Evolutionary conservation across 1,140 invertebrate species (phyloP).

Genomic region (Diabrotica undecimpunctata): DNA sequence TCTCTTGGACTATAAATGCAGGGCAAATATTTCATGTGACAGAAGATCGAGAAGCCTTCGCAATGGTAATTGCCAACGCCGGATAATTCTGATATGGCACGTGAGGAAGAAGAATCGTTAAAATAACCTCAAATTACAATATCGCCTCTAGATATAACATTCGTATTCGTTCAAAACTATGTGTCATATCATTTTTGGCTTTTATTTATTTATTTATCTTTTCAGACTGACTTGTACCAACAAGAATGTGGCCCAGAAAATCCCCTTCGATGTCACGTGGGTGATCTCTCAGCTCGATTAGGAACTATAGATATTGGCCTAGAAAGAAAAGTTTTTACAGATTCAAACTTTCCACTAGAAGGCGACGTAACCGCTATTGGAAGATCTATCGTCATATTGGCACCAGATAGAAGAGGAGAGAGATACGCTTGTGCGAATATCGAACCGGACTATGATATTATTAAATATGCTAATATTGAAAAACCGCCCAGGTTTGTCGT

Average conservation of each 20-base stretch:
- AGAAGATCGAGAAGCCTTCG: no score
- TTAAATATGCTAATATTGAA: conserved; percentile 84
- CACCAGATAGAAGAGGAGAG: conserved; percentile 64
- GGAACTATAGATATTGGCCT: conserved; percentile 81
- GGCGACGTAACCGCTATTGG: conserved; percentile 73
- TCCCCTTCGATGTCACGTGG: conserved; percentile 88
- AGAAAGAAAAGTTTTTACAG: conserved; percentile 73
- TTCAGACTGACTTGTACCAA: conserved; percentile 74
- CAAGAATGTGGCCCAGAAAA: conserved; percentile 84
- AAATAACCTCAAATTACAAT: no score
- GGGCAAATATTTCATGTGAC: no score
- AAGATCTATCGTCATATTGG: conserved; percentile 81
- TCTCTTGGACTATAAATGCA: no score
- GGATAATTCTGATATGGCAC: no score
- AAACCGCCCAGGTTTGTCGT: conserved; percentile 83
- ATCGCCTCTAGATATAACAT: no score
- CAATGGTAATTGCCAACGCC: no score
- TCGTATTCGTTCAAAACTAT: no score
- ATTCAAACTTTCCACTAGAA: conserved; percentile 84
- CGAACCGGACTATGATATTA: conserved; percentile 83
- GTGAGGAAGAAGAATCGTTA: no score
- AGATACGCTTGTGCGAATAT: conserved; percentile 89
- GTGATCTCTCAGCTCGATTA: conserved; percentile 80
- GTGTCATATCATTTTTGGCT: no score
- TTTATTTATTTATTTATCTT: not conserved